Percentiles rank a stretch among this genome's conserved stretches.
Conservation (phyloP, 2,888 invertebrate species). For the Lasioglossum villosulum region DNA sequence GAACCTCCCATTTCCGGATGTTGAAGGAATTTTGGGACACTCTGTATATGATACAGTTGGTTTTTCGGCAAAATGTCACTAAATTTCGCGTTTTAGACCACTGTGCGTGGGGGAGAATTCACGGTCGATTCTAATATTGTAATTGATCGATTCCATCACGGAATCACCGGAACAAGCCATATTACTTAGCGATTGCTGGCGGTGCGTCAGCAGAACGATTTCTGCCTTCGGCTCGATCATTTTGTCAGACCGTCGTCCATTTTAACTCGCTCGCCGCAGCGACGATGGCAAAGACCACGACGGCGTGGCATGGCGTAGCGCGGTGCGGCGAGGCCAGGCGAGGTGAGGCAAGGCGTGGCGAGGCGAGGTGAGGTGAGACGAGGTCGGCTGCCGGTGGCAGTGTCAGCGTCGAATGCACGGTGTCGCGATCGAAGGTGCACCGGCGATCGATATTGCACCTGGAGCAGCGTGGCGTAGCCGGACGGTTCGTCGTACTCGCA, state of each 20-base stretch:
- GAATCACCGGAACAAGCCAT: constrained; percentile 2
- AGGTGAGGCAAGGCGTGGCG: neutral
- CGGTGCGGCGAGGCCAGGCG: neutral
- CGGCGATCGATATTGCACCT: constrained; percentile 65
- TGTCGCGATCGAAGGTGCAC: constrained; percentile 57
- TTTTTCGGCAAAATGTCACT: too few species aligned
- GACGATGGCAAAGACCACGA: constrained; percentile 10
- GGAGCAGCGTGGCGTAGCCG: constrained; percentile 39
- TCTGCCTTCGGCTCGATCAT: constrained; percentile 9
- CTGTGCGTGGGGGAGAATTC: neutral
- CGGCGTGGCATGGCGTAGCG: neutral
- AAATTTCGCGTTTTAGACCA: too few species aligned
- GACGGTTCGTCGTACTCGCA: constrained; percentile 45
- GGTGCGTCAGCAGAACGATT: constrained; percentile 25
- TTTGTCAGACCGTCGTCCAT: constrained; percentile 8
- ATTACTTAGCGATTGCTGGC: constrained; percentile 22
- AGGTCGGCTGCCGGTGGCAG: neutral
- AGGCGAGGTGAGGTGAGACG: neutral
- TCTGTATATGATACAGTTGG: too few species aligned
- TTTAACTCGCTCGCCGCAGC: constrained; percentile 8
- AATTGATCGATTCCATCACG: neutral
- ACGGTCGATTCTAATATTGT: neutral
- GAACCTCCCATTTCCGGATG: too few species aligned
- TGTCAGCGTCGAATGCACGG: constrained; percentile 20
- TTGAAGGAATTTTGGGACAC: too few species aligned